phyloP scores from a whole-genome alignment of 1,140 invertebrate species.

The Diprion similis region DNA sequence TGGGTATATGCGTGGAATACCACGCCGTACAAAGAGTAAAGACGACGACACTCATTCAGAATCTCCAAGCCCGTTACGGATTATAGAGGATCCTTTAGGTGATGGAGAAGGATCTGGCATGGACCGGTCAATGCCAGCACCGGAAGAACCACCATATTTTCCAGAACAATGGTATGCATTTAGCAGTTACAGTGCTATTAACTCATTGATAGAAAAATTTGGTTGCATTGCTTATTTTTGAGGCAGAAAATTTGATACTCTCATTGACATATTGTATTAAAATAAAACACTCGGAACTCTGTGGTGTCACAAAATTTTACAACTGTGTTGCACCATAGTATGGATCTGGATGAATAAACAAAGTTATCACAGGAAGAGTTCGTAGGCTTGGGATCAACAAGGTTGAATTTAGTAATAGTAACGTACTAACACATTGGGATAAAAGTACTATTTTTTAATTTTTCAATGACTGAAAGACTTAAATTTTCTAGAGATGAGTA shows the following conservation, averaged over 20 bases:
- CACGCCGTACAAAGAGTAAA: constrained; percentile 57
- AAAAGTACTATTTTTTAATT: too few relatives aligned
- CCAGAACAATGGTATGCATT: constrained; percentile 74
- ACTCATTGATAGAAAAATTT: not conserved
- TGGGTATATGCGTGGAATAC: constrained; percentile 55
- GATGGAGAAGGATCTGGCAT: constrained; percentile 57
- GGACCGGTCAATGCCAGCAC: constrained; percentile 57
- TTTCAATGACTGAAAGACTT: too few relatives aligned
- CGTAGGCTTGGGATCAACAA: too few relatives aligned
- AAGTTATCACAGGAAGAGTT: too few relatives aligned
- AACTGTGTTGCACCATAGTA: too few relatives aligned
- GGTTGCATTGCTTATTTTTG: not conserved
- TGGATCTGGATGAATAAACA: too few relatives aligned
- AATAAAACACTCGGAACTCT: constrained; percentile 8
- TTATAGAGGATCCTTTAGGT: constrained; percentile 53
- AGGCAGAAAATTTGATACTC: too few relatives aligned
- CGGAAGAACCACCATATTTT: constrained; percentile 77
- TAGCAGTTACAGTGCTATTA: not conserved
- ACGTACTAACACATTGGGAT: too few relatives aligned
- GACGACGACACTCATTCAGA: constrained; percentile 60
- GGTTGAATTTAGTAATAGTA: too few relatives aligned
- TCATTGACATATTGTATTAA: not conserved
- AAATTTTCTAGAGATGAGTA: too few relatives aligned
- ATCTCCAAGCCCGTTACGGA: constrained; percentile 56
- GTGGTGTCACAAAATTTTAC: constrained; percentile 11